Evolutionary conservation across 2,888 invertebrate species (phyloP).

Genomic region (Clistopyga incitator): DNA sequence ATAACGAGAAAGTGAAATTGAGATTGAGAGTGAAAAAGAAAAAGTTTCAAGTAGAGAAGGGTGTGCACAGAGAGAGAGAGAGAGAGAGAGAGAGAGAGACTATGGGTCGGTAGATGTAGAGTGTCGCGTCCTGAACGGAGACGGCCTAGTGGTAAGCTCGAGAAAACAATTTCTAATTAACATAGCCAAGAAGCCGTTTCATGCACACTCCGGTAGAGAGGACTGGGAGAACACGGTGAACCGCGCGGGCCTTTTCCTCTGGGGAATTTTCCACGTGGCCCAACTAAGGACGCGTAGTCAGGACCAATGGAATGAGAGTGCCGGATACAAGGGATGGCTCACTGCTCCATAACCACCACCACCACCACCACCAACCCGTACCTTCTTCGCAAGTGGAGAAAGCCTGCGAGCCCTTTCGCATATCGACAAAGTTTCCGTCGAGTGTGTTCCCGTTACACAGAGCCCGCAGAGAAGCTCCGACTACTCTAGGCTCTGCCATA

Average conservation of each 20-base stretch:
- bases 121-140: slow-evolving; percentile 38
- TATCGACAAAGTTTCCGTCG: slow-evolving; percentile 76
- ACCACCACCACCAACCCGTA: slow-evolving; percentile 21
- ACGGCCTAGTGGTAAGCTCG: slow-evolving; percentile 49
- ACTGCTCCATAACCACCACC: slow-evolving; percentile 61
- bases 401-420: slow-evolving; percentile 67
- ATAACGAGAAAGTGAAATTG: slow-evolving; percentile 27
- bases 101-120: slow-evolving; percentile 13
- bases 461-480: slow-evolving; percentile 35
- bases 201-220: slow-evolving; percentile 60
- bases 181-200: slow-evolving; percentile 60
- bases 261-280: slow-evolving; percentile 56
- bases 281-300: slow-evolving; percentile 15
- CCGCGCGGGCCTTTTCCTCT: slow-evolving; percentile 19
- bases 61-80: no score
- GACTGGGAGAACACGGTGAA: slow-evolving; percentile 41
- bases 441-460: slow-evolving; percentile 72
- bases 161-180: slow-evolving; percentile 66
- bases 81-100: no score
- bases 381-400: slow-evolving; percentile 31
- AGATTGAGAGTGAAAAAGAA: slow-evolving; percentile 4
- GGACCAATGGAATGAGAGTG: not conserved
- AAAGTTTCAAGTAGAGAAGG: no score
- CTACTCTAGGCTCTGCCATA: slow-evolving; percentile 37
- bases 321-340: slow-evolving; percentile 42